phyloP scores from a whole-genome alignment of 2,113 vertebrate species.

The Pseudolaguvia tuberculata region DNA sequence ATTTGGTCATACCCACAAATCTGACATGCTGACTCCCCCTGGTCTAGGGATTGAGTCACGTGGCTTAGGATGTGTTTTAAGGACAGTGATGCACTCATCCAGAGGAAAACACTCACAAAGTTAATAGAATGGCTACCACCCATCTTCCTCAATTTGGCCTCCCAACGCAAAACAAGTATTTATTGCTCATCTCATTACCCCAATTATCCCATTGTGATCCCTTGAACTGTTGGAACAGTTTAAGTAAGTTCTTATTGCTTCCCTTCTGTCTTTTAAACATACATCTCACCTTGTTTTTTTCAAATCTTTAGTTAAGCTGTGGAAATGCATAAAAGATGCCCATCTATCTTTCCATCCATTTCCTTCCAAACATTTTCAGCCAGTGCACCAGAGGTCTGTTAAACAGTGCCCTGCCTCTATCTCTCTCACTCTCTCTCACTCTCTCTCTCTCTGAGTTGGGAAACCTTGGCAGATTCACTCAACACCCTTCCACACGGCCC shows the following conservation, averaged over 20 bases:
- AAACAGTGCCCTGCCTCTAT: slow-evolving; percentile 63
- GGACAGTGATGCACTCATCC: slow-evolving; percentile 45
- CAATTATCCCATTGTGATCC: slow-evolving; percentile 67
- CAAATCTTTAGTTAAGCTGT: slow-evolving; percentile 73
- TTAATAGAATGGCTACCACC: not conserved
- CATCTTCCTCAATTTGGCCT: slow-evolving; percentile 57
- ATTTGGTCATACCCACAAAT: slow-evolving; percentile 38
- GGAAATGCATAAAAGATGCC: slow-evolving; percentile 75
- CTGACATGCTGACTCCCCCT: slow-evolving; percentile 39
- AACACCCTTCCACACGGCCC: slow-evolving; percentile 49
- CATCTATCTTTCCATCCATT: slow-evolving; percentile 46
- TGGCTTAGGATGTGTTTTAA: slow-evolving; percentile 64
- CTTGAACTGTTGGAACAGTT: slow-evolving; percentile 61
- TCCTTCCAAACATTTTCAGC: slow-evolving; percentile 55
- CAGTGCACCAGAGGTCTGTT: slow-evolving; percentile 61
- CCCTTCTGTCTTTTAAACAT: slow-evolving; percentile 57
- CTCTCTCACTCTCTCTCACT: slow-evolving; percentile 56
- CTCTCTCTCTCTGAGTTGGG: slow-evolving; percentile 42
- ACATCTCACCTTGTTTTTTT: slow-evolving; percentile 46
- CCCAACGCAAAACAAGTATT: slow-evolving; percentile 67
- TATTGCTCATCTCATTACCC: slow-evolving; percentile 71
- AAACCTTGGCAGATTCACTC: slow-evolving; percentile 62
- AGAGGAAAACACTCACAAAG: slow-evolving; percentile 21
- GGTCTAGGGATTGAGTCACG: slow-evolving; percentile 66
- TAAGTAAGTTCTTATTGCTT: slow-evolving; percentile 52